Evolutionary conservation across 2,113 vertebrate genomes (phyloP).

Genomic region (Marmota flaviventris): DNA sequence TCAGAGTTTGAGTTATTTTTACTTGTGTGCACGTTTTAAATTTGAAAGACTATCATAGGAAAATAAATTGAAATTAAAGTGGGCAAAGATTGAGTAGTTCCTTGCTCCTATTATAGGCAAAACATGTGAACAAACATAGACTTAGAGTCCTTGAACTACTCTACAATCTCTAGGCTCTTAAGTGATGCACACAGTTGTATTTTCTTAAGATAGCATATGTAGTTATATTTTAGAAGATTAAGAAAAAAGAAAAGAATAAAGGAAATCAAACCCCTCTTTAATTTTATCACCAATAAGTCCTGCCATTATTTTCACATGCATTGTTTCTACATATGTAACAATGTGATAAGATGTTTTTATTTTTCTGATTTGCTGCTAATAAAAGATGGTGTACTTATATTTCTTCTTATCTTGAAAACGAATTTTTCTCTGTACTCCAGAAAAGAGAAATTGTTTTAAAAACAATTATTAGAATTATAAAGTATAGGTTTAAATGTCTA

Average conservation of each 20-base stretch:
- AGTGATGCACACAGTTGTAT: background rate
- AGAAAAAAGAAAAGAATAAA: conserved; percentile 8
- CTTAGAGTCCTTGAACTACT: background rate
- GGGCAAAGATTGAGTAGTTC: background rate
- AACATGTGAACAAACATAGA: background rate
- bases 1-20: conserved; percentile 79
- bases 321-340: background rate
- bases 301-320: background rate
- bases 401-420: conserved; percentile 33
- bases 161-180: background rate
- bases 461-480: background rate
- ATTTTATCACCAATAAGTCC: background rate
- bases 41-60: conserved; percentile 73
- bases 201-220: background rate
- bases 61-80: conserved; percentile 60
- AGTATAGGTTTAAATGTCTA: background rate
- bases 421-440: background rate
- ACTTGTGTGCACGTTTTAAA: conserved; percentile 77
- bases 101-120: background rate
- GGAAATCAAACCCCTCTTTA: background rate
- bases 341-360: background rate
- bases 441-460: background rate
- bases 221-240: background rate
- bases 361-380: conserved; percentile 19
- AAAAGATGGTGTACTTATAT: background rate